These are phyloP conservation scores for Acrocephalus arundinaceus DNA, from an alignment of 2,113 vertebrate species.

Conservation along the genomic window DNA sequence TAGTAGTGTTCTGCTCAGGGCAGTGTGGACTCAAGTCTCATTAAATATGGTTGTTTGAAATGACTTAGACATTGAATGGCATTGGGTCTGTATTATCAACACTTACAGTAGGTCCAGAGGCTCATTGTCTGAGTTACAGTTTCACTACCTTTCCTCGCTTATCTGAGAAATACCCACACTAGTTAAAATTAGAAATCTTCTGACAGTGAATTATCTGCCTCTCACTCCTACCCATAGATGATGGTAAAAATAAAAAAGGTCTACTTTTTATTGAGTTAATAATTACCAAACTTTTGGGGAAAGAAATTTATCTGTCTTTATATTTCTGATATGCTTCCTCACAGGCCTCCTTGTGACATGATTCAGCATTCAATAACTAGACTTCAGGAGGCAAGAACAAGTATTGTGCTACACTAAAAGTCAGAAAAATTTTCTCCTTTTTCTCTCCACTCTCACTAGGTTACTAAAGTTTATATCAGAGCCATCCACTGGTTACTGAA, in stretches of 20 bases:
- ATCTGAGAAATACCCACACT: slow-evolving; percentile 46
- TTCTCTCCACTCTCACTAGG: not conserved
- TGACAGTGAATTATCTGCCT: slow-evolving; percentile 52
- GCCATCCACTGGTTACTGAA: not conserved
- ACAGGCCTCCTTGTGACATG: not conserved
- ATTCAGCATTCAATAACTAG: not conserved
- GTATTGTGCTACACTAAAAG: not conserved
- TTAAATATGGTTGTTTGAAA: slow-evolving; percentile 66
- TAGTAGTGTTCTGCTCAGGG: slow-evolving; percentile 59
- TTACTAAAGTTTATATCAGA: not conserved
- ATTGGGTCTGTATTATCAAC: slow-evolving; percentile 42
- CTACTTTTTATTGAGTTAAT: slow-evolving; percentile 49
- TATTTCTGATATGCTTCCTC: slow-evolving; percentile 27
- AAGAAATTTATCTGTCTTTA: slow-evolving; percentile 22
- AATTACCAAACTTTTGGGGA: slow-evolving; percentile 38
- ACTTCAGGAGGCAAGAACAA: slow-evolving; percentile 27
- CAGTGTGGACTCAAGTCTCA: slow-evolving; percentile 56
- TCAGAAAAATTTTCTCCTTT: not conserved
- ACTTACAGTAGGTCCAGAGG: slow-evolving; percentile 46
- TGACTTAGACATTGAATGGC: slow-evolving; percentile 58
- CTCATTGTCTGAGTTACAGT: slow-evolving; percentile 45
- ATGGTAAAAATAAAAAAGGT: slow-evolving; percentile 3
- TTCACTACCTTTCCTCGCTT: slow-evolving; percentile 54
- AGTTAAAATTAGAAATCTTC: slow-evolving; percentile 62
- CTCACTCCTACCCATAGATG: slow-evolving; percentile 40